A percentile compares a stretch with the other conserved stretches of the same genome.
Evolutionary conservation across 2,113 vertebrate species (phyloP).

Genomic region (human (Homo sapiens)): GRCh38 chr7:118050501-118051000

Average conservation of each 20-base stretch:
- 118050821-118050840: background rate
- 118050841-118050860: background rate
- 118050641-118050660: background rate
- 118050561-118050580: background rate
- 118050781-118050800: background rate
- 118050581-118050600: background rate
- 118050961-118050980: constrained; percentile 33
- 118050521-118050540: background rate
- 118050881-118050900: background rate
- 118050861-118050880: background rate
- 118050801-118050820: background rate
- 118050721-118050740: background rate
- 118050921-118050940: background rate
- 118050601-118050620: background rate
- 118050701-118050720: background rate
- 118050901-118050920: background rate
- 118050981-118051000: constrained; percentile 41
- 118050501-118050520: background rate
- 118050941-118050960: background rate
- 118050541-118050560: background rate
- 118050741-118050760: background rate
- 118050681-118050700: background rate
- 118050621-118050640: background rate
- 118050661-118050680: background rate
- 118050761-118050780: background rate